Percentiles rank a stretch among this genome's conserved stretches.
phyloP scores from a whole-genome alignment of 2,113 vertebrate species.

The Suncus etruscus region DNA sequence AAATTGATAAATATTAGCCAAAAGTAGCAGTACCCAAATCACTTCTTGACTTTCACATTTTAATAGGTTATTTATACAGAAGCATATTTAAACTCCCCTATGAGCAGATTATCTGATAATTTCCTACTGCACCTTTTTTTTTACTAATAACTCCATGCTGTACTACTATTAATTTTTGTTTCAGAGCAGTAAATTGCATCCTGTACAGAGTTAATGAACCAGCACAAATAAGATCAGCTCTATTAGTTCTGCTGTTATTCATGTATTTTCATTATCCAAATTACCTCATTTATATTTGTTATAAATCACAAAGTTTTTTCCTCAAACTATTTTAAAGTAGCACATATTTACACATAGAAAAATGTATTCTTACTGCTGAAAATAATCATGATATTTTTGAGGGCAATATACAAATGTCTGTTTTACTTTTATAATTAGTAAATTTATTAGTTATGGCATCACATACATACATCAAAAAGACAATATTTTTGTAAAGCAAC shows the following conservation, averaged over 20 bases:
- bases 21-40: neutral
- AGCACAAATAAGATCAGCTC: constrained; percentile 69
- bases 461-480: constrained; percentile 42
- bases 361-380: constrained; percentile 48
- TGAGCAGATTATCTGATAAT: constrained; percentile 48
- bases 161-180: constrained; percentile 47
- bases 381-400: constrained; percentile 69
- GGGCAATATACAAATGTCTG: constrained; percentile 39
- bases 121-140: constrained; percentile 33
- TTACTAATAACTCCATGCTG: constrained; percentile 18
- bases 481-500: neutral
- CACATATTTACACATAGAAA: constrained; percentile 38
- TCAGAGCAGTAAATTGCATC: constrained; percentile 59
- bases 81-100: constrained; percentile 15
- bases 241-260: constrained; percentile 59
- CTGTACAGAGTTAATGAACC: constrained; percentile 72
- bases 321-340: constrained; percentile 25
- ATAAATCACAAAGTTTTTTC: constrained; percentile 69
- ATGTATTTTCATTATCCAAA: constrained; percentile 76
- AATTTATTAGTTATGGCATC: constrained; percentile 22
- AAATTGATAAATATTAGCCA: neutral
- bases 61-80: neutral
- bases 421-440: constrained; percentile 66
- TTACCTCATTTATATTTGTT: constrained; percentile 64
- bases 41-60: constrained; percentile 14